Base-by-base conservation (phyloP, 2,113 vertebrate genomes). In the Argyrosomus japonicus region DNA sequence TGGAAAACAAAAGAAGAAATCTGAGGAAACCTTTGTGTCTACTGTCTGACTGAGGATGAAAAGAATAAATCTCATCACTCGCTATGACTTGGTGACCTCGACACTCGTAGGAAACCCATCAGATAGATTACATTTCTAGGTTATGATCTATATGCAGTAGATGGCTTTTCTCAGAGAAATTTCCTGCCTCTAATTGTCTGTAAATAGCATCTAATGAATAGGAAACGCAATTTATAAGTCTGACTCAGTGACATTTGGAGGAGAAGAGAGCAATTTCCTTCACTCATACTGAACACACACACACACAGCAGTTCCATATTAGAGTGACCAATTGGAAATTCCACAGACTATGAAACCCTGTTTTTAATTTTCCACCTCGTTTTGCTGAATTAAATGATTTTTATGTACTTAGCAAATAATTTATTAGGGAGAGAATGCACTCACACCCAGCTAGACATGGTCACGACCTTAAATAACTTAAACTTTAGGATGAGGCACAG, bases 241-340 rank as follows among this genome's bases (percentile, higher is more conserved):
- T 86, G 86, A 87, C 74, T 87, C 84, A 76, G 63, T 89, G 75
- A 84, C 83, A 90, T 90, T 88, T 90, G 50, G 63, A 87, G 72
- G 73, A 92, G 68, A 82, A 80, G 51, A 82, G 68, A 88, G 67
- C 61, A 73, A 78, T 89, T 88, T 79, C n/a, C 54, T 50, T 62
- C 8, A n/a, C 60, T 71, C 65, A 36, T 13, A 51, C 63, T 81
- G 11, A 74, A 69, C 43, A 73, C 48, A 68, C 40, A 81, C 51
- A 70, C 48, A 70, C n/a, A 77, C 65, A 83, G 50, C 36, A 77
- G 61, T 69, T 83, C 23, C 62, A 82, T 64, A 82, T 85, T 83
- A 77, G 40, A 82, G 85, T 84, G 81, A 91, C 86, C 63, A 74
- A 88, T 84, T 78, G 53, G 43, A 86, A 79, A 84, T 70, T 18